phyloP scores from a whole-genome alignment of 2,113 vertebrate species.

The Callithrix jacchus region DNA sequence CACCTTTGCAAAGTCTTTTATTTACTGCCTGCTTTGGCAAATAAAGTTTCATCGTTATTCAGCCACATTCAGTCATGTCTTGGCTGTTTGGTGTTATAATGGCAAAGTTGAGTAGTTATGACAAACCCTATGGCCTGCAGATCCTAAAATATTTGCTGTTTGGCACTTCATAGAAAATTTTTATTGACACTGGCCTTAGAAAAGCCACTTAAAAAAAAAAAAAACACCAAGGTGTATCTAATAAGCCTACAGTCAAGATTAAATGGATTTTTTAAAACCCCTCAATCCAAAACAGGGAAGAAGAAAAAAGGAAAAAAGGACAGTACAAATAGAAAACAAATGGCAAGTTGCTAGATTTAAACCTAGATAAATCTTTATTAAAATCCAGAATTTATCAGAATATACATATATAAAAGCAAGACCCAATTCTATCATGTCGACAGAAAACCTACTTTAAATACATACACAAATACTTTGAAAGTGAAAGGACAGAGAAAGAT shows the following conservation, averaged over 20 bases:
- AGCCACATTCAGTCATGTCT: neutral
- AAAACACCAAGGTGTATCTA: neutral
- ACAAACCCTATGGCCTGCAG: neutral
- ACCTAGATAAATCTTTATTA: neutral
- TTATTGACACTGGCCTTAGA: neutral
- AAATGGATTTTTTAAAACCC: neutral
- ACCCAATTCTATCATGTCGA: neutral
- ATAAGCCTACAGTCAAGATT: neutral
- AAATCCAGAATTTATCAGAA: neutral
- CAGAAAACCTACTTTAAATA: neutral
- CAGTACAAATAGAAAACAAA: constrained; percentile 16
- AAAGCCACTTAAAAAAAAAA: neutral
- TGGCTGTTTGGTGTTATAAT: constrained; percentile 4
- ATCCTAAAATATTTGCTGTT: neutral
- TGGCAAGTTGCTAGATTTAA: neutral
- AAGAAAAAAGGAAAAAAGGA: neutral
- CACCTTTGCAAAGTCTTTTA: neutral
- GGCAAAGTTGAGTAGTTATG: neutral
- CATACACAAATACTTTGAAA: constrained; percentile 19
- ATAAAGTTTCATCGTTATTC: constrained; percentile 6
- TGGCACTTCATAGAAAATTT: neutral
- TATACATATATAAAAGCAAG: neutral
- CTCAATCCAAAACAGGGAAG: neutral
- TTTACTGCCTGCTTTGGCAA: neutral
- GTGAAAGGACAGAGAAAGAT: constrained; percentile 10